Conservation (phyloP, 2,888 invertebrate species). For the Ochlodes sylvanus region DNA sequence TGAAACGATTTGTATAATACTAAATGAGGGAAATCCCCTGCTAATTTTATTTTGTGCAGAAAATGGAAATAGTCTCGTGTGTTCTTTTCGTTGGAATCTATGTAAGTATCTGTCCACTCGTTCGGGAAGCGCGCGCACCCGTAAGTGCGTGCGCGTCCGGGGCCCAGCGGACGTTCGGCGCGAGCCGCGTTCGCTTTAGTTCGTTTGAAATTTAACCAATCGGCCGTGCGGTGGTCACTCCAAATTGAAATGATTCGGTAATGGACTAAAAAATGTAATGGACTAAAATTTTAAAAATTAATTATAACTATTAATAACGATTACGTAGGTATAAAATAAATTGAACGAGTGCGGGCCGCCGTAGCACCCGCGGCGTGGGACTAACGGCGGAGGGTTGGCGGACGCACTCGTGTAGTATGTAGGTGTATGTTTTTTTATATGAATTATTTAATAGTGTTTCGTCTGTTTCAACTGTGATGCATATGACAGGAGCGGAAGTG, state of each 20-base stretch:
- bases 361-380: conserved; percentile 43
- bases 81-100: no score
- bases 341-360: conserved; percentile 45
- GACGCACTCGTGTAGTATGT: conserved; percentile 75
- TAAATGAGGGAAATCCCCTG: no score
- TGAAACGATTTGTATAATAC: no score
- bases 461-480: conserved; percentile 66
- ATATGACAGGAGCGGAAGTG: conserved; percentile 61
- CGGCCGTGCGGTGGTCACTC: conserved; percentile 25
- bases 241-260: conserved; percentile 24
- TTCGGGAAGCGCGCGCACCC: no score
- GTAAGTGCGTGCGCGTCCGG: not conserved
- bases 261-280: conserved; percentile 17
- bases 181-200: not conserved
- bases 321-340: conserved; percentile 35
- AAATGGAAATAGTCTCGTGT: no score
- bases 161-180: not conserved
- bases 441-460: conserved; percentile 70
- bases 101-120: no score
- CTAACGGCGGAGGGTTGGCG: conserved; percentile 43
- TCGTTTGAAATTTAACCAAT: conserved; percentile 3
- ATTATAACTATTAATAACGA: conserved; percentile 34
- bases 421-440: conserved; percentile 78
- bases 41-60: no score
- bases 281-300: conserved; percentile 18